Evolutionary conservation across 2,113 vertebrate species (phyloP), one percentile per base, ranked within the genome.

Genomic region (Xiphorhynchus elegans): DNA sequence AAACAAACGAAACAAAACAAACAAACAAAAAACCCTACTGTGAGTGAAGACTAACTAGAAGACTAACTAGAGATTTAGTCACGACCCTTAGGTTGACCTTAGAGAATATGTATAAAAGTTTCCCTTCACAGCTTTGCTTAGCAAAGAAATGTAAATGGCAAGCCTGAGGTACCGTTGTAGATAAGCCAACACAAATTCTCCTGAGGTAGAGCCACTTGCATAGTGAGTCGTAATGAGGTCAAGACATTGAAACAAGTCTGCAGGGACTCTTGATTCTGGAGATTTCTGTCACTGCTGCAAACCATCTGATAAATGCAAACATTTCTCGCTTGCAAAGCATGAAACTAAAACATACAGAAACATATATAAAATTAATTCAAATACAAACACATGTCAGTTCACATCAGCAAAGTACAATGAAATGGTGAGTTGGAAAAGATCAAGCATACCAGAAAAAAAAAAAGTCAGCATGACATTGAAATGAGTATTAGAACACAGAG

Each of bases 121-220:
- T 81, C 56, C 50, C 64, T 89, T 78, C 39, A 40, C 60, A 53
- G 70, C 19, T 50, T 52, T 59, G 35, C 52, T 64, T 70, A 91
- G 59, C 72, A 83, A 92, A 94, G 29, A 81, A 92, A 89, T 42
- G 13, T 24, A 92, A 94, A 68, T 16, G 13, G 12, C 40, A 95
- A 86, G 4, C 17, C 42, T 47, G 26, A 68, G 49, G 4, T 98
- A 99, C 98, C 98, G 17, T 98, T 99, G 95, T 98, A 99, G 74
- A 99, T 74, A 33, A 98, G 95, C 98, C 98, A 99, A 93, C 98
- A 99, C 10, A 99, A 98, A 66, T 92, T 94, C 89, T 99, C 98
- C 80, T 98, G 97, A 8, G 98, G 98, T 14, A 99, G 96, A 64
- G 98, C 97, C 76, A 97, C 97, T 94, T 99, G 98, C 98, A 98